Evolutionary conservation across 2,113 vertebrate genomes (phyloP).

Genomic region (Numenius arquata): DNA sequence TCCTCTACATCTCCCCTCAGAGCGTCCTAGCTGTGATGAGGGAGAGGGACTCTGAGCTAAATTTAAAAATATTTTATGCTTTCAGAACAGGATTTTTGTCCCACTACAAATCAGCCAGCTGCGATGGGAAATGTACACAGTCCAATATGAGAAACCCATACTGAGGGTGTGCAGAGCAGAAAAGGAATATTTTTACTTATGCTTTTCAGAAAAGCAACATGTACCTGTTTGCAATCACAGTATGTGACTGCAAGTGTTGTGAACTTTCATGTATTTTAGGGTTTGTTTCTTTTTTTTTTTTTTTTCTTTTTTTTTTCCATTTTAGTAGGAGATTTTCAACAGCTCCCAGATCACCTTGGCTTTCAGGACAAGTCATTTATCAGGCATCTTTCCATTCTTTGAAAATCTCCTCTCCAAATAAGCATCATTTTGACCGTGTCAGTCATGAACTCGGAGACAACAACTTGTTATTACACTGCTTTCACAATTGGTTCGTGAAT

Average conservation of each 20-base stretch:
- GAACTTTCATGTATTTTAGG: not conserved
- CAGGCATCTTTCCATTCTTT: not conserved
- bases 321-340: not conserved
- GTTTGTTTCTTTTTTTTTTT: not conserved
- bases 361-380: not conserved
- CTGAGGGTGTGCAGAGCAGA: not conserved
- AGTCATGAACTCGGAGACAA: not conserved
- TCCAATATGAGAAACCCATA: not conserved
- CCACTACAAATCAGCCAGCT: not conserved
- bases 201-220: not conserved
- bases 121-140: not conserved
- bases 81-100: not conserved
- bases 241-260: not conserved
- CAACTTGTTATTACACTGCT: not conserved
- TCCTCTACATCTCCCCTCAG: not conserved
- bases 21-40: not conserved
- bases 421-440: accelerated
- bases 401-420: not conserved
- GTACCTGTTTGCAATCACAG: not conserved
- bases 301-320: not conserved
- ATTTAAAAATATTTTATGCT: not conserved
- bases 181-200: not conserved
- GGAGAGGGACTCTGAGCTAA: not conserved
- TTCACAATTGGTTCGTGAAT: not conserved
- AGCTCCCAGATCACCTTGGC: not conserved